Evolutionary conservation across 2,888 invertebrate species (phyloP), one percentile per base, ranked within the genome.

Genomic region (Pristionchus japonicus): DNA sequence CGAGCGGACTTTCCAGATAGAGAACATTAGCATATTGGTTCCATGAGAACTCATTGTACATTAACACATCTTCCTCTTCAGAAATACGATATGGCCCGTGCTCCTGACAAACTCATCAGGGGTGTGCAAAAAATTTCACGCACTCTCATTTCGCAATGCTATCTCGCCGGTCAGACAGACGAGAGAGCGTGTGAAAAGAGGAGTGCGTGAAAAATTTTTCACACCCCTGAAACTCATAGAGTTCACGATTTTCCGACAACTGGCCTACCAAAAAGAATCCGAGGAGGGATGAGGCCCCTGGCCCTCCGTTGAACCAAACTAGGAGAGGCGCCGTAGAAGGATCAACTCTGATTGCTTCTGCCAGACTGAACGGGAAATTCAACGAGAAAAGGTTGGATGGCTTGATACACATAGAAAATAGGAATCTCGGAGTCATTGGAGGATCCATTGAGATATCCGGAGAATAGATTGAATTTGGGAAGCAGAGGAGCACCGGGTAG

Each of bases 1-100:
- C 95, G 23, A 95, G 95, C 20, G 96, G 96, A 3, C 95, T 95
- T 92, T 96, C 96, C 85, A 96, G 88, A 91, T 95, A 96, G 67
- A 96, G 88, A 89, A 96, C 95, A 91, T 95, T 95, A 15, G 95
- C 95, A 34, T 95, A 91, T 95, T 95, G 83, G 89, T 77, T 77
- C 77, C 77, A 77, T 11, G 77, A 77, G 43, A 43, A 77, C 80
- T 40, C 77, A 43, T 77, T 43, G 43, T 77, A 77, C n/a, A n/a
- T 43, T 20, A 77, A 34, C 23, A 4, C 27, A 9, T 70, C 43
- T n/a, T 43, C 77, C 3, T 4, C 11, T 20, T 77, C 77, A 9
- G 77, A 9, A 2, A 77, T n/a, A 2, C 77, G 43, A 77, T 77
- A 77, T 1, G 77, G 77, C 0, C 77, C 77, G n/a, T 77, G 40